Percentiles rank a stretch among this genome's conserved stretches.
Conservation (phyloP, 2,113 vertebrate species). For the Caretta caretta region DNA sequence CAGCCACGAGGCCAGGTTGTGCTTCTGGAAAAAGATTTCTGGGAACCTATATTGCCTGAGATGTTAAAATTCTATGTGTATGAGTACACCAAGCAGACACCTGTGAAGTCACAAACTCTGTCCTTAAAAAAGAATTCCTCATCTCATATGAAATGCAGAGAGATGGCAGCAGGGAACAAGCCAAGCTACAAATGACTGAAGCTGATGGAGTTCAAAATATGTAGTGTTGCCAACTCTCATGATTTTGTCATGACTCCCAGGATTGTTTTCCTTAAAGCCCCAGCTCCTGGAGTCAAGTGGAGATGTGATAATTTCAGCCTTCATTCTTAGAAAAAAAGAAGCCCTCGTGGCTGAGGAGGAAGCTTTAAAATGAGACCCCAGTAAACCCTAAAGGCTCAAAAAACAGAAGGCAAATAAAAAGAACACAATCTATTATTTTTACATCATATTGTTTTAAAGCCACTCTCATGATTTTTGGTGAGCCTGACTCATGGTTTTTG, state of each 20-base stretch:
- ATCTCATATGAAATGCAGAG: not conserved
- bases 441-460: not conserved
- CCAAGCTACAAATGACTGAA: not conserved
- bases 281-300: not conserved
- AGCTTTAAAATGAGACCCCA: not conserved
- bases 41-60: not conserved
- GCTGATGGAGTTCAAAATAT: not conserved
- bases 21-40: not conserved
- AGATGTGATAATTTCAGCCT: not conserved
- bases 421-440: not conserved
- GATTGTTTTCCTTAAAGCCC: not conserved
- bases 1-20: not conserved
- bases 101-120: not conserved
- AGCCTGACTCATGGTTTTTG: not conserved
- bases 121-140: not conserved
- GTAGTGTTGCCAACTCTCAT: not conserved
- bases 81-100: not conserved
- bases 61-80: not conserved
- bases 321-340: too few relatives aligned
- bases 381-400: not conserved
- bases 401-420: not conserved
- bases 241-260: not conserved
- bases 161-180: not conserved
- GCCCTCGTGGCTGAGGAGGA: not conserved
- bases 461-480: not conserved